Evolutionary conservation across 2,113 vertebrate species (phyloP), one percentile per base, ranked within the genome.

Genomic region (Erpornis zantholeuca): DNA sequence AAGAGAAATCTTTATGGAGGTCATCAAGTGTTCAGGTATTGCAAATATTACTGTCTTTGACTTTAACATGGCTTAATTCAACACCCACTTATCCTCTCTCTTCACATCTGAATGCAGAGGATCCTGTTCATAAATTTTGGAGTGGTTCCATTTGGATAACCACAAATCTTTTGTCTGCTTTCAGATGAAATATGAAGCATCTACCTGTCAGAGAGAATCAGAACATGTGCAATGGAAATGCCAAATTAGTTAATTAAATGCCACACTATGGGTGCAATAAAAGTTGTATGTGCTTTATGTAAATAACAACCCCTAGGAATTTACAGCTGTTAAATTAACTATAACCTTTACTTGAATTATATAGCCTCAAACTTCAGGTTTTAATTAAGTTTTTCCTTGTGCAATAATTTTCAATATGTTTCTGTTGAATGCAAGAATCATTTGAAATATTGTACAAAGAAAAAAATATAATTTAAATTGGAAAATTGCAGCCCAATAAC

Each of bases 161-260:
- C 20, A 60, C 16, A 80, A 85, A 78, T 44, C n/a, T 75, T 94
- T 83, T 82, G 15, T 49, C 69, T 69, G 40, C 45, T 71, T 84
- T 92, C 92, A 76, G 47, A 53, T 76, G 53, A 95, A 95, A 91
- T 63, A 81, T 33, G 56, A 85, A 73, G n/a, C 40, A 81, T 50
- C 38, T 89, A 65, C 38, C 29, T 69, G 49, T 70, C 65, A 83
- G 61, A 79, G 12, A 73, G 4, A 80, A 91, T 91, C 45, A 80
- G 79, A 90, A 90, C n/a, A 77, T 29, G 36, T 88, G 79, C 56
- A 78, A 40, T 16, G 45, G 71, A 96, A 96, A 97, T 93, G 92
- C 70, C 68, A 90, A 95, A 94, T 93, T 94, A 88, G 73, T 94
- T 94, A 84, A 92, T 95, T 91, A 86, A 95, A 96, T 94, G 54